Base-by-base conservation (phyloP, 2,888 invertebrate species). In the Tachina lurida region DNA sequence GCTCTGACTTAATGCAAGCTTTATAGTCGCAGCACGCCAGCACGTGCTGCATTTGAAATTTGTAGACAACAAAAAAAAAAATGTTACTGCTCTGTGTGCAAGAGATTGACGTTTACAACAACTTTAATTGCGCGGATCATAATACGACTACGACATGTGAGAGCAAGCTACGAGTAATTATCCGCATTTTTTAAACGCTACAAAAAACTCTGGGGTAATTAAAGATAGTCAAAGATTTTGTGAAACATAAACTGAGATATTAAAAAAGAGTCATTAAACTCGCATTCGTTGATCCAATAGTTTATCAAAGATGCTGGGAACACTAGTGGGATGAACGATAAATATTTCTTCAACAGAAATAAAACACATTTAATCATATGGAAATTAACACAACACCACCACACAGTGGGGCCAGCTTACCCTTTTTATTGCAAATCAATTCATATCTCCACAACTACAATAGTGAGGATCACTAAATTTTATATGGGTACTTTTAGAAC, bases 1-100 rank as follows among this genome's bases (percentile, higher is more conserved):
- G 2, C n/a, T 54, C 81, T 81, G 81, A 10, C 17, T 31, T 60
- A 49, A 60, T 49, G 13, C 31, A 22, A 47, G 60, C 56, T 54
- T 67, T 43, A 68, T 49, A 41, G 52, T 12, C 1, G 54, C 39
- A 45, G 47, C 17, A 15, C 39, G 9, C 8, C 17, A 52, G 77
- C 83, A 84, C 83, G 83, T 84, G 77, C 77, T 77, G 63, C 65
- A 15, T 77, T 67, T 65, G 60, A 31, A 58, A 47, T 54, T 0
- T 73, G 60, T 78, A 60, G 77, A 68, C 67, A 78, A 68, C 12
- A 31, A 31, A 2, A 31, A 31, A n/a, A 62, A 75, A 76, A 82
- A 76, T 71, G 13, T 63, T 76, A 22, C 31, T 70, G 58, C 31
- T 76, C 65, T 70, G 63, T 58, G 49, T 71, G 22, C 9, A 17